phyloP scores from a whole-genome alignment of 2,888 invertebrate species.

The Cephus pygmeus region DNA sequence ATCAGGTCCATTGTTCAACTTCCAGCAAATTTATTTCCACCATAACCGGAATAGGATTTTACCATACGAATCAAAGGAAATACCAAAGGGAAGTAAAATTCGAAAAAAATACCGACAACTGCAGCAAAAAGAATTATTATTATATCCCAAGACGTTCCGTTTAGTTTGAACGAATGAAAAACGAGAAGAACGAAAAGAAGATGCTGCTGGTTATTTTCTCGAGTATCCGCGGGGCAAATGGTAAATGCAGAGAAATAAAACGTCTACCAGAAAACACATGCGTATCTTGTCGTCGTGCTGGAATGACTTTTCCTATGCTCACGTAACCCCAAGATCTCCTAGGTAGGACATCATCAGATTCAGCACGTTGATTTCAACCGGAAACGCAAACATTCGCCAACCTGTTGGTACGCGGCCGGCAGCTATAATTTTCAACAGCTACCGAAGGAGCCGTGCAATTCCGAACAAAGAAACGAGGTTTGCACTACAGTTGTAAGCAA shows the following conservation, averaged over 20 bases:
- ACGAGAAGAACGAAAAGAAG: neutral
- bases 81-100: no score
- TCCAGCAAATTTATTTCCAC: neutral
- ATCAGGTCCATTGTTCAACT: neutral
- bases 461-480: neutral
- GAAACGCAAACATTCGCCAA: neutral
- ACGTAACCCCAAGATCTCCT: neutral
- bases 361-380: neutral
- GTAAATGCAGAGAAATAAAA: neutral
- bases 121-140: neutral
- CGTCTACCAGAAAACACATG: neutral
- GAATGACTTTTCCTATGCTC: neutral
- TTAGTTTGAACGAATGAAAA: neutral
- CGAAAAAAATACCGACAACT: neutral
- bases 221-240: neutral
- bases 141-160: neutral
- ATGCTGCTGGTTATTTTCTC: neutral
- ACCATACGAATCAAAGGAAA: no score
- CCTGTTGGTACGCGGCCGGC: neutral
- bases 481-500: no score
- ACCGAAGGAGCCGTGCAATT: neutral
- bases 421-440: neutral
- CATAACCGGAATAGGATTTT: no score
- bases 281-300: neutral
- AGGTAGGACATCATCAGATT: neutral